Base-by-base conservation (phyloP, 2,113 vertebrate species). In the Saguinus midas region DNA sequence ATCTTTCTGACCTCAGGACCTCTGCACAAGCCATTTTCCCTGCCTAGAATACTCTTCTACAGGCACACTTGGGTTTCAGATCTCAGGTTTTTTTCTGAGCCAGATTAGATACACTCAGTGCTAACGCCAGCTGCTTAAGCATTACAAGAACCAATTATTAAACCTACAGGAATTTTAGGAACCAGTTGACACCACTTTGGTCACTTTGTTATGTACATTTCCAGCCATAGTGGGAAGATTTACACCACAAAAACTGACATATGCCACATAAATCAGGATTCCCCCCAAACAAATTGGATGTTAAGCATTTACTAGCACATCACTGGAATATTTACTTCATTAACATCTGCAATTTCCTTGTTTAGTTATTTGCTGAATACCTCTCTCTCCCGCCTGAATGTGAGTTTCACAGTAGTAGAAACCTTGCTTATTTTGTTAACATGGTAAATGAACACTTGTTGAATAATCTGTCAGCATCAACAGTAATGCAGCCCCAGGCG, bases 1-100 rank as follows among this genome's bases (percentile, higher is more conserved):
- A 16, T 8, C 55, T 23, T 37, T 35, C 75, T n/a, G 29, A 66
- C 75, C 87, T 18, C 84, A 82, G 94, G 93, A 35, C 90, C 94
- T 95, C 48, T 87, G 92, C 95, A 73, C 43, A 76, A 82, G 61
- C 55, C 61, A 5, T 3, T 35, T 23, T n/a, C 72, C 45, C 50
- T 37, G 35, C 43, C 70, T 52, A 8, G 13, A 70, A 45, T 0
- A 3, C 45, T n/a, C 70, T 75, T 32, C 32, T 21, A 16, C 37
- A 14, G 8, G 35, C 12, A 27, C 61, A n/a, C 32, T 20, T 17
- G 37, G 25, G 25, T n/a, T 66, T 84, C 81, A 20, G 16, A 27
- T 45, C 80, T 45, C 72, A 27, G n/a, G 35, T 64, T 84, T 76
- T 76, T 89, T 45, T 48, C 40, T 9, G 10, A 76, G 76, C 40